Percentiles rank a stretch among this genome's conserved stretches.
Evolutionary conservation across 2,797 vertebrate genomes (phyloP).

Genomic region (Ispidina lecontei): DNA sequence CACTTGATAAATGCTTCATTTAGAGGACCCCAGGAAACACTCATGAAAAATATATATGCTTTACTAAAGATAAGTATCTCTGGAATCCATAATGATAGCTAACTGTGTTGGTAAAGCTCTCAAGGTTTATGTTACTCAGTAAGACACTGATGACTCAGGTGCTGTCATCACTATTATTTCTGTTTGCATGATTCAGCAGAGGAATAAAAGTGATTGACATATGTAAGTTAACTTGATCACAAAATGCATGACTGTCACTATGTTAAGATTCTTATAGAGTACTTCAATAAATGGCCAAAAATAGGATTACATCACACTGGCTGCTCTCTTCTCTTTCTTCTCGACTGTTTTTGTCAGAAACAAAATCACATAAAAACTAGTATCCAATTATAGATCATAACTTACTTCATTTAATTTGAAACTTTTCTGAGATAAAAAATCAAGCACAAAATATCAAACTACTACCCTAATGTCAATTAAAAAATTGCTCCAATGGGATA

Average conservation of each 20-base stretch:
- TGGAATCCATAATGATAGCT: background rate
- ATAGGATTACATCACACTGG: background rate
- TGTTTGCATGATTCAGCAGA: background rate
- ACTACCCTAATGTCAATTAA: background rate
- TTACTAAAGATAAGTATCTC: background rate
- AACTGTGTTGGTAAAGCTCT: background rate
- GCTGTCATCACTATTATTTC: background rate
- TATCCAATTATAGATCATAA: background rate
- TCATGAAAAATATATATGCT: background rate
- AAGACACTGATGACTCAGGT: background rate
- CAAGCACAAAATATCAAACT: background rate
- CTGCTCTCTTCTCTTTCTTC: background rate
- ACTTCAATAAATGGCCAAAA: background rate
- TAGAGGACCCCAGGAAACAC: background rate
- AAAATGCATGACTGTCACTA: background rate
- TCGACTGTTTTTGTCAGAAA: background rate
- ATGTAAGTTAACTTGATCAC: background rate
- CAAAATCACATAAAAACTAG: background rate
- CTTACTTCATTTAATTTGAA: background rate
- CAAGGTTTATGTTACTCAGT: background rate
- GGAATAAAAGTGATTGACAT: background rate
- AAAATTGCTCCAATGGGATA: background rate
- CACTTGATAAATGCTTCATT: background rate
- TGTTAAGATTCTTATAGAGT: background rate
- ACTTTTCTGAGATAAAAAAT: background rate